Percentiles rank a stretch among this genome's conserved stretches.
Conservation (phyloP, 2,797 vertebrate species). For the Aphelocoma californica region DNA sequence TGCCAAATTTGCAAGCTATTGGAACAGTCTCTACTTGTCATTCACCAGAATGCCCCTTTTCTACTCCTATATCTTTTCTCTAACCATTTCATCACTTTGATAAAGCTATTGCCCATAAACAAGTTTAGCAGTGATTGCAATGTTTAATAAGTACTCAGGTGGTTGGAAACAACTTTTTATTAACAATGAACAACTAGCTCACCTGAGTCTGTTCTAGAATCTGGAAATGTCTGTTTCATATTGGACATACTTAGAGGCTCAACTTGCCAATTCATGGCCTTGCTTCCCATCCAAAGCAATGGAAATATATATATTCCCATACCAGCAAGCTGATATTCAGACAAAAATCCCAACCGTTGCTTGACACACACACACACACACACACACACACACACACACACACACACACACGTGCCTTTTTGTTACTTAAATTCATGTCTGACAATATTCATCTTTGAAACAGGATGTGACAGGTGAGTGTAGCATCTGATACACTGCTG, state of each 20-base stretch:
- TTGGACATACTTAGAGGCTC: neutral
- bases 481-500: neutral
- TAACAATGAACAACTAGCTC: neutral
- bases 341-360: neutral
- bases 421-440: neutral
- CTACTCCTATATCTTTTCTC: neutral
- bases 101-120: constrained; percentile 27
- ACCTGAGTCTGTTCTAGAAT: neutral
- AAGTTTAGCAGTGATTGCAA: constrained; percentile 27
- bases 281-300: neutral
- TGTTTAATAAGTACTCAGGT: neutral
- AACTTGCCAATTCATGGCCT: neutral
- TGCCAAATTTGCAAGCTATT: constrained; percentile 36
- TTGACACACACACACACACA: neutral
- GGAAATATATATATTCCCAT: neutral
- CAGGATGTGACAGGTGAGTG: neutral
- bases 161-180: neutral
- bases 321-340: neutral
- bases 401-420: neutral
- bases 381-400: neutral
- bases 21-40: neutral
- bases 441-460: neutral
- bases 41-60: neutral
- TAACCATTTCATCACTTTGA: constrained; percentile 14
- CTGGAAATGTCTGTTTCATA: neutral